Conservation (phyloP, 1,140 invertebrate species). For the Leptinotarsa undecemlineata region DNA sequence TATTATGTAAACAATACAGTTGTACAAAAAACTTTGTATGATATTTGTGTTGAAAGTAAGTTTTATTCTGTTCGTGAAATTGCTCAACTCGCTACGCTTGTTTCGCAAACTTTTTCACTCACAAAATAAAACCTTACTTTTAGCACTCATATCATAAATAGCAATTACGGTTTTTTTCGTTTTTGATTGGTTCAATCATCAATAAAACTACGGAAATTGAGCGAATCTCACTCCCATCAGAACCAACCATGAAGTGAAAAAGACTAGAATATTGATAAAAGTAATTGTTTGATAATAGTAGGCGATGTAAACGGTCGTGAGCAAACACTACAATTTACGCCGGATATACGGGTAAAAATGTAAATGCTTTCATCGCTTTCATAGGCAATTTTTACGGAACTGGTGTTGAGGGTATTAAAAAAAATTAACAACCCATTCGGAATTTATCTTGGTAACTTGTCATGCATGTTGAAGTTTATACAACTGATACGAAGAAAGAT, state of each 20-base stretch:
- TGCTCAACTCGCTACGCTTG: too few relatives aligned
- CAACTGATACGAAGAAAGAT: too few relatives aligned
- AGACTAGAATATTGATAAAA: constrained; percentile 35
- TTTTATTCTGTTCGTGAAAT: too few relatives aligned
- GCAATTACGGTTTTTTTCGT: background rate
- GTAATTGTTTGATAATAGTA: constrained; percentile 37
- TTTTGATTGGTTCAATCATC: background rate
- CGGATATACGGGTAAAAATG: constrained; percentile 28
- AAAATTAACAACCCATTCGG: constrained; percentile 13
- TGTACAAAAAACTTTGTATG: too few relatives aligned
- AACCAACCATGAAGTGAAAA: constrained; percentile 29
- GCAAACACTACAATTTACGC: constrained; percentile 34
- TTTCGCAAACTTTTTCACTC: too few relatives aligned
- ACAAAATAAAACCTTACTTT: too few relatives aligned
- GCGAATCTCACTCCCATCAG: constrained; percentile 23
- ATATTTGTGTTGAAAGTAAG: too few relatives aligned
- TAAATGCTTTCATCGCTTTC: constrained; percentile 25
- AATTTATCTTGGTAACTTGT: constrained; percentile 4
- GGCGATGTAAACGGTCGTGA: constrained; percentile 32
- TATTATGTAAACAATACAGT: too few relatives aligned
- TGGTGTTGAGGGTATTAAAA: constrained; percentile 14
- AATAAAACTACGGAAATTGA: constrained; percentile 21
- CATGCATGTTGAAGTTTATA: background rate
- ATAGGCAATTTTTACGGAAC: background rate
- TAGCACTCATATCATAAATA: too few relatives aligned